Evolutionary conservation across 2,113 vertebrate species (phyloP), one percentile per base, ranked within the genome.

Genomic region (Lepidothrix coronata): DNA sequence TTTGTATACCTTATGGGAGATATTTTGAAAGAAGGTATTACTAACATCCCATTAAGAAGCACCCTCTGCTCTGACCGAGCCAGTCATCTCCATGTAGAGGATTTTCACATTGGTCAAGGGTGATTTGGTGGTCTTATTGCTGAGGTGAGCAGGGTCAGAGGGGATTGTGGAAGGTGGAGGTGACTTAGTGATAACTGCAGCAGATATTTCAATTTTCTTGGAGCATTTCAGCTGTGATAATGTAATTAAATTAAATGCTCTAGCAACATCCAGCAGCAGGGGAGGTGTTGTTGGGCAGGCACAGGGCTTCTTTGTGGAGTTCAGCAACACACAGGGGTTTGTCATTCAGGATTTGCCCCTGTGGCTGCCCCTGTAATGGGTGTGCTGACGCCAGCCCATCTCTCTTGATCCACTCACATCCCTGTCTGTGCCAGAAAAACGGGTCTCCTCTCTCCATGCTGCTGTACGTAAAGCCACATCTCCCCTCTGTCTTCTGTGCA

Each of bases 61-160:
- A 63, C 7, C 9, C 44, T 4, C 43, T 75, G 39, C 39, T 72
- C 85, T 79, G 33, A 51, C 30, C 0, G 4, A 65, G 71, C 43
- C 37, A 37, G 12, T 49, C 43, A 27, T 55, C 28, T 74, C 6
- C 12, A 21, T 1, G 0, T 4, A 28, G 58, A 72, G 24, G 27
- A 3, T 43, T 77, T 6, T 66, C 5, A 2, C 3, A 31, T 51
- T 49, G 59, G 31, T 49, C 66, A 71, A 27, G 30, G 33, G 11
- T 78, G 33, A 68, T 67, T 63, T 51, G 51, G 44, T 24, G 37
- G 16, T 77, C 55, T 70, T 44, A 12, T 15, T 48, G 21, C 59
- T 90, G 31, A 71, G 41, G 51, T 6, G 1, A 0, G 0, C 0
- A 1, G n/a, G 31, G 7, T 61, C 46, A 58, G 52, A 85, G 51